Evolutionary conservation across 2,888 invertebrate species (phyloP).

Genomic region (Lypha dubia): DNA sequence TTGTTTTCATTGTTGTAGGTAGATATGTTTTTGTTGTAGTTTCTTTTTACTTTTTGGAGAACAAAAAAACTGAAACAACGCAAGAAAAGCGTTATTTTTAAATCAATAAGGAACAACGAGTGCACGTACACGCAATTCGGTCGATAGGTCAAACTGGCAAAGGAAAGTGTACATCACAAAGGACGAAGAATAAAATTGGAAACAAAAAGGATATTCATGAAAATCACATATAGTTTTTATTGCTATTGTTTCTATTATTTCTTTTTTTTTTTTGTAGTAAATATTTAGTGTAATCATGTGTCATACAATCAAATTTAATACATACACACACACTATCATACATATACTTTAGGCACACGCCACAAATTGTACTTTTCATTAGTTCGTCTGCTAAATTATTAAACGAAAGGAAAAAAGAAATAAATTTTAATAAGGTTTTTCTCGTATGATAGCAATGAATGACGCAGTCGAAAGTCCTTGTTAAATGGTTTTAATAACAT

Average conservation of each 20-base stretch:
- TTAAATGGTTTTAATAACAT: constrained; percentile 24
- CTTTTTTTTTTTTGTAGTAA: not conserved
- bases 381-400: constrained; percentile 5
- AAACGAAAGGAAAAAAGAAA: not conserved
- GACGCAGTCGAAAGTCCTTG: constrained; percentile 31
- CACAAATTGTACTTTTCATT: constrained; percentile 23
- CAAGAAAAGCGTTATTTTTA: constrained; percentile 19
- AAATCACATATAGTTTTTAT: constrained; percentile 1
- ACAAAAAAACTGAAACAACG: not conserved
- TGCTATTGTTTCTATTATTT: not conserved
- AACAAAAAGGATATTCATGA: constrained; percentile 36
- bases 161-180: not conserved
- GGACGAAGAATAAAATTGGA: constrained; percentile 1
- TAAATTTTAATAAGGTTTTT: not conserved
- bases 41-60: not conserved
- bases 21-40: constrained; percentile 26
- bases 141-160: constrained; percentile 73
- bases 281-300: constrained; percentile 34
- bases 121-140: constrained; percentile 72
- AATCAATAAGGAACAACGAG: constrained; percentile 55
- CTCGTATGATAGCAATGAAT: constrained; percentile 20
- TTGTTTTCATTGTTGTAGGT: constrained; percentile 19
- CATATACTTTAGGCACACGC: constrained; percentile 37
- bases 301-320: constrained; percentile 39
- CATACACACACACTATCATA: not conserved